Percentiles rank a stretch among this genome's conserved stretches.
phyloP scores from a whole-genome alignment of 1,140 invertebrate species.

The Drosophila grimshawi region DNA sequence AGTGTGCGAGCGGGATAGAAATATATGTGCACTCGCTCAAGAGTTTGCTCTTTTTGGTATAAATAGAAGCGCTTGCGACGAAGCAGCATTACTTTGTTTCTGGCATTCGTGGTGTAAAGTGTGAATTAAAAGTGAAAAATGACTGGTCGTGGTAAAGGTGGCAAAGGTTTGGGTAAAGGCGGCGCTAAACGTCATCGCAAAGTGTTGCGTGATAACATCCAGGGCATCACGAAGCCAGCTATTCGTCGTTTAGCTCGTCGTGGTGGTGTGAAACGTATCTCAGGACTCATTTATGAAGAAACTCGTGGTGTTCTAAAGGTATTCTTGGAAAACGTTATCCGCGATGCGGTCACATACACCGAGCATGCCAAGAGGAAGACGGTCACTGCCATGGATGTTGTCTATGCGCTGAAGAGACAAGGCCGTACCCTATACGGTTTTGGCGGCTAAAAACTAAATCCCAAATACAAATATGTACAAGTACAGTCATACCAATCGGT shows the following conservation, averaged over 20 bases:
- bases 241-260: constrained; percentile 86
- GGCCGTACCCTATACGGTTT: constrained; percentile 89
- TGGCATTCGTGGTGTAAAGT: constrained; percentile 17
- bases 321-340: constrained; percentile 92
- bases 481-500: too few species aligned
- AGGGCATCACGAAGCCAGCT: constrained; percentile 86
- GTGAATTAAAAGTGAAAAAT: constrained; percentile 76
- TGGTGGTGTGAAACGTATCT: constrained; percentile 85
- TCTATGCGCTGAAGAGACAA: constrained; percentile 93
- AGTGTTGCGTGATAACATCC: constrained; percentile 85
- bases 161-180: constrained; percentile 88
- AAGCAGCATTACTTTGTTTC: constrained; percentile 5
- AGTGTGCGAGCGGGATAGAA: neutral
- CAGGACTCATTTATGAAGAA: too few species aligned
- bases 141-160: constrained; percentile 88
- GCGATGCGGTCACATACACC: constrained; percentile 92
- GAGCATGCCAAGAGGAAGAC: constrained; percentile 94
- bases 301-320: constrained; percentile 87
- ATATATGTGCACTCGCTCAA: neutral
- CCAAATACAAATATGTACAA: too few species aligned
- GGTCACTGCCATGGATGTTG: constrained; percentile 94
- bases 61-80: too few species aligned
- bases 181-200: constrained; percentile 89
- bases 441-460: constrained; percentile 85
- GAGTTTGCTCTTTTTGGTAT: too few species aligned